Percentiles rank a stretch among this genome's conserved stretches.
Evolutionary conservation across 2,888 invertebrate species (phyloP).

Genomic region (Hecatera dysodea): DNA sequence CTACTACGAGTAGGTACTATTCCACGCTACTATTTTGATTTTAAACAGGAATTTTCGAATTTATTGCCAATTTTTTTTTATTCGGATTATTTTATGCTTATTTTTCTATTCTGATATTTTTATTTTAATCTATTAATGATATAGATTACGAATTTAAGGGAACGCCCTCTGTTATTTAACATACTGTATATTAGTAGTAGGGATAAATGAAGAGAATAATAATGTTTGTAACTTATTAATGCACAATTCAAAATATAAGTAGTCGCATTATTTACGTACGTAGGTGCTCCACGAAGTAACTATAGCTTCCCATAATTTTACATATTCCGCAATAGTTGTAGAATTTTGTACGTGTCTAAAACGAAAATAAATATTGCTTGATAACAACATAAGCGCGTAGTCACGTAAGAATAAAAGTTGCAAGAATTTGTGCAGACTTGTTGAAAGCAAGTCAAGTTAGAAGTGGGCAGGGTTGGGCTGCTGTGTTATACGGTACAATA

Average conservation of each 20-base stretch:
- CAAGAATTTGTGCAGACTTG: too few species aligned
- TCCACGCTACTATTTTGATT: too few species aligned
- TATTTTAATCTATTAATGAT: too few species aligned
- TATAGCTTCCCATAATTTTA: conserved; percentile 10
- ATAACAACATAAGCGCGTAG: conserved; percentile 54
- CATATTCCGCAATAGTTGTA: conserved; percentile 39
- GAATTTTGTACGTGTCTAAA: conserved; percentile 61
- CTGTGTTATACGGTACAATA: neutral
- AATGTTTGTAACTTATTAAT: neutral
- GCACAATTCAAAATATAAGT: conserved; percentile 21
- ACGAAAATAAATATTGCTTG: conserved; percentile 64
- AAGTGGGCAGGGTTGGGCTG: neutral
- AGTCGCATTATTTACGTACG: conserved; percentile 9
- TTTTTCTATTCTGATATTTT: too few species aligned
- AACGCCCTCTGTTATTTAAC: too few species aligned
- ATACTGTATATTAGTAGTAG: too few species aligned
- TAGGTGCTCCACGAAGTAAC: conserved; percentile 2
- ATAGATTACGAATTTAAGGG: too few species aligned
- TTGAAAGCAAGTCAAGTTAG: neutral
- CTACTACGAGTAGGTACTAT: too few species aligned
- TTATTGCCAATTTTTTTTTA: too few species aligned
- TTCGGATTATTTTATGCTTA: too few species aligned
- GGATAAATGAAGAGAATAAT: too few species aligned
- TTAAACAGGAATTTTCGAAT: too few species aligned
- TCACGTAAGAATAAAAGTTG: conserved; percentile 62